phyloP scores from a whole-genome alignment of 2,888 invertebrate genomes.

The Quadroppia sp. region DNA sequence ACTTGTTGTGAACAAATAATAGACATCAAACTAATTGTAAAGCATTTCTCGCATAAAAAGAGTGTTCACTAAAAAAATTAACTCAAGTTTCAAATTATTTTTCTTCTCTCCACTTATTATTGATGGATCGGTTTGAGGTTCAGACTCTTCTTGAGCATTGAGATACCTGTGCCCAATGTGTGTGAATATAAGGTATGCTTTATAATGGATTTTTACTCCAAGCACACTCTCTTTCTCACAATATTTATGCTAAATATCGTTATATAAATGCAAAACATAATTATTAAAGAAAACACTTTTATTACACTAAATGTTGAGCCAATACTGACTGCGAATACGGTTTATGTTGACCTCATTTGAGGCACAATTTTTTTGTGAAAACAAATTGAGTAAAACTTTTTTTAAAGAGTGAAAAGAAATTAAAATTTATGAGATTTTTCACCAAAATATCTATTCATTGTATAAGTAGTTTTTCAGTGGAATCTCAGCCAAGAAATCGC shows the following conservation, averaged over 20 bases:
- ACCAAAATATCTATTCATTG: not conserved
- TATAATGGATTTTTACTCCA: no score
- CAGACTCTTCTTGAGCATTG: not conserved
- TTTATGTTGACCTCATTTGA: no score
- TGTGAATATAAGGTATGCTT: no score
- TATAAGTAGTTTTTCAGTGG: not conserved
- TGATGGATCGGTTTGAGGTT: not conserved
- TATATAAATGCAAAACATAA: no score
- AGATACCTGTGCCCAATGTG: no score
- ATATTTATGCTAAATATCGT: no score
- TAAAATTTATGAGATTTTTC: not conserved
- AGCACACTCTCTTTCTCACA: no score
- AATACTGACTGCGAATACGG: no score
- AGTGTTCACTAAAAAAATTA: not conserved
- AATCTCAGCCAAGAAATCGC: not conserved
- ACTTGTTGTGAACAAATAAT: not conserved
- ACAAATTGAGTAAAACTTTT: not conserved
- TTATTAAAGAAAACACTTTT: no score
- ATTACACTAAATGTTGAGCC: no score
- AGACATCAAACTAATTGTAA: not conserved
- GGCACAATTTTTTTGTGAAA: no score
- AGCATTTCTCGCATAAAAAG: not conserved
- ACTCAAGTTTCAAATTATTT: no score
- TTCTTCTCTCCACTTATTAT: not conserved
- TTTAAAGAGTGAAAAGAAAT: not conserved